Evolutionary conservation across 1,140 invertebrate species (phyloP).

Genomic region (Euura saliciscinereae): DNA sequence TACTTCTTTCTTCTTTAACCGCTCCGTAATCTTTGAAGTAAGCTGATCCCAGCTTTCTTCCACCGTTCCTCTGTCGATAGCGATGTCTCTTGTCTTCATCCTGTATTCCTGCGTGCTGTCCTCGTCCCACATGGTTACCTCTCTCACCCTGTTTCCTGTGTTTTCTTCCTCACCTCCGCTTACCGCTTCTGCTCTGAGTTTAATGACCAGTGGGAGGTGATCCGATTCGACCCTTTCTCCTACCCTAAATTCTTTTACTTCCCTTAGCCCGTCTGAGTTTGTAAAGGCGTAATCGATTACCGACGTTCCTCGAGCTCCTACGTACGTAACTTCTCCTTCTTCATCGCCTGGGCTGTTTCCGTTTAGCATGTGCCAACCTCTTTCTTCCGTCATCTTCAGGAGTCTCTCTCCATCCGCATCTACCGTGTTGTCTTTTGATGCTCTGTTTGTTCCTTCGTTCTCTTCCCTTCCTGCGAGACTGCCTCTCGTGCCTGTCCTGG

Average conservation of each 20-base stretch:
- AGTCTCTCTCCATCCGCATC: slow-evolving; percentile 18
- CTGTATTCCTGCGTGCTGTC: neutral
- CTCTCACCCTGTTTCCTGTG: slow-evolving; percentile 8
- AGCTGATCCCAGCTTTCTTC: neutral
- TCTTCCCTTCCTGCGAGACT: slow-evolving; percentile 8
- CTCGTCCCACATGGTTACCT: neutral
- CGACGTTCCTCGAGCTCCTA: slow-evolving; percentile 9
- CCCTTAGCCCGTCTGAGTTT: slow-evolving; percentile 5
- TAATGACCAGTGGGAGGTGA: slow-evolving; percentile 12
- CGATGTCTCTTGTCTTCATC: neutral
- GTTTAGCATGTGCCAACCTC: slow-evolving; percentile 27
- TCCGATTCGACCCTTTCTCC: slow-evolving; percentile 16
- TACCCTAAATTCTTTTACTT: neutral
- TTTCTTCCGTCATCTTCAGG: slow-evolving; percentile 14
- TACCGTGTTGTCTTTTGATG: slow-evolving; percentile 22
- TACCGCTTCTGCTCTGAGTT: slow-evolving; percentile 9
- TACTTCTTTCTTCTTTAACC: slow-evolving; percentile 8
- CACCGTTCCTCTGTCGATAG: neutral
- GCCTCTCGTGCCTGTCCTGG: slow-evolving; percentile 20
- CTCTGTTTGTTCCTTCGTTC: slow-evolving; percentile 8
- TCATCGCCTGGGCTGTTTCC: slow-evolving; percentile 22
- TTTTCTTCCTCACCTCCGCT: neutral
- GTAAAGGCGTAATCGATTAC: slow-evolving; percentile 20
- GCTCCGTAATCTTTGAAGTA: neutral
- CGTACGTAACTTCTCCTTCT: slow-evolving; percentile 23